Evolutionary conservation across 2,797 vertebrate genomes (phyloP), one percentile per base, ranked within the genome.

Genomic region (Typhlichthys subterraneus): DNA sequence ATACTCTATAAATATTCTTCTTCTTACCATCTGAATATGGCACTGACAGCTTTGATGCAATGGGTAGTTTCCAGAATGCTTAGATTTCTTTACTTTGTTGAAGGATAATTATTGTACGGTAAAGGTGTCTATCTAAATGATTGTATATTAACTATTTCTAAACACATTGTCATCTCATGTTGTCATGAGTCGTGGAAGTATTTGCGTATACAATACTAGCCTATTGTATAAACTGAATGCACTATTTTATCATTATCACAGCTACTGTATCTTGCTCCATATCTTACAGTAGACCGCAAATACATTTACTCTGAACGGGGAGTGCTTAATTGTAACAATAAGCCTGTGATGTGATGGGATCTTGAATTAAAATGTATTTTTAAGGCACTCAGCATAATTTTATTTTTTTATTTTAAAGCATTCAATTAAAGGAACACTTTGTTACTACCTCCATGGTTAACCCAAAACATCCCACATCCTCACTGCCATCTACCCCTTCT

Each of bases 301-400:
- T 86, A 66, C 45, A 63, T 89, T 85, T 61, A 72, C 19, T 75
- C 61, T 86, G 71, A 77, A 83, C 66, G 56, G 58, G 47, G 79
- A 59, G 72, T 54, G 59, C 72, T 84, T 72, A 70, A 53, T 71
- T 63, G 13, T 63, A 61, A 79, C 66, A 74, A 73, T 63, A 59
- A 42, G 61, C 65, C 63, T 54, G 56, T 69, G 64, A 57, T 47
- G 59, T 38, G 12, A 8, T 13, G 57, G 59, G 55, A 67, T 60
- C 48, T 47, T 49, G 29, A 17, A 80, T 76, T 65, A 72, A 75
- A 84, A 79, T 58, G 19, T 46, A 42, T 64, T 79, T 83, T 84
- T 57, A 69, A 53, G 59, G n/a, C 55, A 62, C 46, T 53, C 33
- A 29, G 23, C 23, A 29, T 4, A 29, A 29, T 29, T 29, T 4